Evolutionary conservation across 1,140 invertebrate species (phyloP).

Genomic region (Cydia fagiglandana): DNA sequence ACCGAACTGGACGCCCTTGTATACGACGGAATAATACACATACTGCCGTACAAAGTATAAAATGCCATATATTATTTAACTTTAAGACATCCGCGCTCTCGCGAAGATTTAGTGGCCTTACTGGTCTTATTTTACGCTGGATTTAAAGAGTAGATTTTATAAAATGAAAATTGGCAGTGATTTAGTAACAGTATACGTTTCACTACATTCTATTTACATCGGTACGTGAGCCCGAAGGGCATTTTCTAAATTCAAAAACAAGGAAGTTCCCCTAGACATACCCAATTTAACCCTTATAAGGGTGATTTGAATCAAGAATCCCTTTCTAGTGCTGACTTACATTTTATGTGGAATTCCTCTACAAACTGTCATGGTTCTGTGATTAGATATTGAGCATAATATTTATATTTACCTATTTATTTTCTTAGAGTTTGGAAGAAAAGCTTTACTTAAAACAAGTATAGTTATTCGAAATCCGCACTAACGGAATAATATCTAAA

Average conservation of each 20-base stretch:
- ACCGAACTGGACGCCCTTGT: conserved; percentile 36
- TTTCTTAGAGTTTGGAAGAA: too few relatives aligned
- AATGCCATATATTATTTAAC: conserved; percentile 30
- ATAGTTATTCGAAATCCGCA: too few relatives aligned
- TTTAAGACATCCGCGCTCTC: conserved; percentile 25
- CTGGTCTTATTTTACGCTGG: conserved; percentile 19
- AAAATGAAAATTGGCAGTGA: neutral
- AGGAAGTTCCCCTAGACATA: neutral
- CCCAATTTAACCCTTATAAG: conserved; percentile 18
- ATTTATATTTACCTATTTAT: too few relatives aligned
- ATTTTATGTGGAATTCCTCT: neutral
- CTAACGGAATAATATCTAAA: too few relatives aligned
- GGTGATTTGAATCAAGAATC: conserved; percentile 16
- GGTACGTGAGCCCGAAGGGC: neutral
- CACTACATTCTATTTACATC: neutral
- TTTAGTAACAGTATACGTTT: conserved; percentile 1
- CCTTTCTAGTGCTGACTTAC: conserved; percentile 7
- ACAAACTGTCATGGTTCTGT: neutral
- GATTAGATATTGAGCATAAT: too few relatives aligned
- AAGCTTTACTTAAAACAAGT: too few relatives aligned
- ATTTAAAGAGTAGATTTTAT: neutral
- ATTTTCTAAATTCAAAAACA: conserved; percentile 15
- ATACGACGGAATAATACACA: neutral
- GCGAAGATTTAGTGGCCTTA: conserved; percentile 16
- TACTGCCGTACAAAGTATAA: conserved; percentile 1